phyloP scores from a whole-genome alignment of 2,113 vertebrate genomes.

The Salvelinus alpinus region DNA sequence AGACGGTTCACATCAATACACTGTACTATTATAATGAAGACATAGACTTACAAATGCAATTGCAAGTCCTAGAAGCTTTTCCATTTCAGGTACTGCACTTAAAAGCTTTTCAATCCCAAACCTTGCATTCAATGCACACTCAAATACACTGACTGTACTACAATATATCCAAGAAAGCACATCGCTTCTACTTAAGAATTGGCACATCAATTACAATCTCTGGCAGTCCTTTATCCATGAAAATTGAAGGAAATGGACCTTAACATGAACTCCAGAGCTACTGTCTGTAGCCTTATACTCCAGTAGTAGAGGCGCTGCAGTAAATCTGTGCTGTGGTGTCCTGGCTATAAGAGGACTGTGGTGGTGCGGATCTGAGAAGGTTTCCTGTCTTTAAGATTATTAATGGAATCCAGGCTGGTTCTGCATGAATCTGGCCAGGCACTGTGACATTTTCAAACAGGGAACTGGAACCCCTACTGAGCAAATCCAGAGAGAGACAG shows the following conservation, averaged over 20 bases:
- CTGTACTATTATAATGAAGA: neutral
- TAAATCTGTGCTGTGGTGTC: neutral
- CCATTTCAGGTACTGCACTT: too few species aligned
- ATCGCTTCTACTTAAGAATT: too few species aligned
- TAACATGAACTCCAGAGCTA: neutral
- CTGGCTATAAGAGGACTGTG: neutral
- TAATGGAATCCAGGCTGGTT: neutral
- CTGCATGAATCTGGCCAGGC: neutral
- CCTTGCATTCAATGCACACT: too few species aligned
- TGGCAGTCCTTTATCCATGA: neutral
- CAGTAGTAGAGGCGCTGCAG: neutral
- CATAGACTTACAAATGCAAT: neutral
- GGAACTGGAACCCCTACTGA: neutral
- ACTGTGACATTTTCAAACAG: constrained; percentile 1
- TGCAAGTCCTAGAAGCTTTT: neutral
- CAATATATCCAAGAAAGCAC: too few species aligned
- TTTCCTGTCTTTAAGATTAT: neutral
- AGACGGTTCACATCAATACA: neutral
- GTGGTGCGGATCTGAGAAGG: neutral
- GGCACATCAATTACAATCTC: neutral
- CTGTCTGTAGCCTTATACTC: neutral
- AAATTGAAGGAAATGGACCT: neutral
- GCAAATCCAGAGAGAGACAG: neutral
- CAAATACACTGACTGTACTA: too few species aligned
- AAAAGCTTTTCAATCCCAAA: too few species aligned